Percentiles rank a stretch among this genome's conserved stretches.
phyloP scores from a whole-genome alignment of 2,797 vertebrate species.

The Malacoctenus gilli region DNA sequence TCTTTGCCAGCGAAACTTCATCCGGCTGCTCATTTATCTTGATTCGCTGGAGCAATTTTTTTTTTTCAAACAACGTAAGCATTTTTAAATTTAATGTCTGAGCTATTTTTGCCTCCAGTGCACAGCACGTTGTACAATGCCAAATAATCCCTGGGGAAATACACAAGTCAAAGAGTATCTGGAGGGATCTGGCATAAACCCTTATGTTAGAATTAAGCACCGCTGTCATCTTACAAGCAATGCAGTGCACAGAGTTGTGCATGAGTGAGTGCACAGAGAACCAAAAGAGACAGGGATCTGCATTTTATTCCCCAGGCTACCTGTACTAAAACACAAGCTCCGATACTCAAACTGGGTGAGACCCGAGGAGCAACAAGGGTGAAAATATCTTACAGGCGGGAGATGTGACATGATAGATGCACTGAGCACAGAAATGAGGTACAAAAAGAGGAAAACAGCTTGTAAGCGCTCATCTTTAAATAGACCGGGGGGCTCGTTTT shows the following conservation, averaged over 20 bases:
- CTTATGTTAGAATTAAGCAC: slow-evolving; percentile 74
- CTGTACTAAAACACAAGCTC: slow-evolving; percentile 51
- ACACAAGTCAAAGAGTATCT: slow-evolving; percentile 43
- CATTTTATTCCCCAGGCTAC: slow-evolving; percentile 69
- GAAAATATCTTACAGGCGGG: slow-evolving; percentile 60
- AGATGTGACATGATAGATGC: slow-evolving; percentile 66
- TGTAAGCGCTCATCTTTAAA: slow-evolving; percentile 58
- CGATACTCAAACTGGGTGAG: slow-evolving; percentile 53
- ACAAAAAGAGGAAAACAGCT: slow-evolving; percentile 58
- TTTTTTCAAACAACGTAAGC: slow-evolving; percentile 21
- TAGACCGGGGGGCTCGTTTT: slow-evolving; percentile 55
- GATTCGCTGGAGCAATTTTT: slow-evolving; percentile 8
- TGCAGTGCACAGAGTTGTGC: slow-evolving; percentile 33
- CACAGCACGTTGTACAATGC: slow-evolving; percentile 34
- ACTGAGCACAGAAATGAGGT: slow-evolving; percentile 47
- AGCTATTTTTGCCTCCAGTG: slow-evolving; percentile 22
- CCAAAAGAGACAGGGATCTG: slow-evolving; percentile 69
- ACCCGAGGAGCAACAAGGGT: slow-evolving; percentile 58
- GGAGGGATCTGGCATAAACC: slow-evolving; percentile 55
- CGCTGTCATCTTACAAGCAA: slow-evolving; percentile 64
- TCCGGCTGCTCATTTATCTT: slow-evolving; percentile 15
- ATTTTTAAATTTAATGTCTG: slow-evolving; percentile 31
- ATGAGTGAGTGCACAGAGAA: slow-evolving; percentile 56
- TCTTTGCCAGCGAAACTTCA: slow-evolving; percentile 20
- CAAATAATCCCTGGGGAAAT: slow-evolving; percentile 42